These are phyloP conservation scores for Protodeltote pygarga DNA, from an alignment of 2,888 invertebrate genomes.

Conservation along the genomic window DNA sequence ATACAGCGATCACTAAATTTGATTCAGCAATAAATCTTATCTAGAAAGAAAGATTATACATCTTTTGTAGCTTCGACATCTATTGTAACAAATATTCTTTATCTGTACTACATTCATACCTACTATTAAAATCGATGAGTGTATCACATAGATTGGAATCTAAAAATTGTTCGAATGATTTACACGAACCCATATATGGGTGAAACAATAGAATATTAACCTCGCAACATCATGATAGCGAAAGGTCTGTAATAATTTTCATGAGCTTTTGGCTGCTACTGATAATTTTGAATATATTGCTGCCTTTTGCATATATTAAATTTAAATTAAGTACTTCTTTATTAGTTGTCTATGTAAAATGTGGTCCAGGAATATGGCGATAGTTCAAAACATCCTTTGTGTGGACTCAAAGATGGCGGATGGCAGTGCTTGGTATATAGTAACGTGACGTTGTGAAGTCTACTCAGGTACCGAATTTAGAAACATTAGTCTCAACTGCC, in stretches of 20 bases:
- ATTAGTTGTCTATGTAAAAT: constrained; percentile 8
- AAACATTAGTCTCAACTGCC: too few relatives aligned
- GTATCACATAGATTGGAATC: constrained; percentile 28
- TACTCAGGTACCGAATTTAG: too few relatives aligned
- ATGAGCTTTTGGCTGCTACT: constrained; percentile 44
- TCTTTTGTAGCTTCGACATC: too few relatives aligned
- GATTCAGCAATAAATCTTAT: too few relatives aligned
- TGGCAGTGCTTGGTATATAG: too few relatives aligned
- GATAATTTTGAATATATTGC: constrained; percentile 49
- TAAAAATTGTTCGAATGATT: constrained; percentile 43
- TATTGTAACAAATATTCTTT: too few relatives aligned
- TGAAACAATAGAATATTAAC: constrained; percentile 62
- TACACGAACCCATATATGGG: constrained; percentile 30
- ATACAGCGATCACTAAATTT: too few relatives aligned
- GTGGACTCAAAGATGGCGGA: too few relatives aligned
- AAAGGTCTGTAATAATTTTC: constrained; percentile 55
- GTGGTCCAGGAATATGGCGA: too few relatives aligned
- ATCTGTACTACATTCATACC: constrained; percentile 10
- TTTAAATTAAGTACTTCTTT: constrained; percentile 15
- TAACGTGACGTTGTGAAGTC: too few relatives aligned
- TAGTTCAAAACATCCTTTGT: too few relatives aligned
- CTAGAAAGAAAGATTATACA: too few relatives aligned
- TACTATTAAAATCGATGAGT: constrained; percentile 26
- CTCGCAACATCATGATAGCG: constrained; percentile 53
- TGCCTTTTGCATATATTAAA: constrained; percentile 33